These are phyloP conservation scores for Etheostoma cragini DNA, from an alignment of 2,113 vertebrate genomes.

Conservation along the genomic window DNA sequence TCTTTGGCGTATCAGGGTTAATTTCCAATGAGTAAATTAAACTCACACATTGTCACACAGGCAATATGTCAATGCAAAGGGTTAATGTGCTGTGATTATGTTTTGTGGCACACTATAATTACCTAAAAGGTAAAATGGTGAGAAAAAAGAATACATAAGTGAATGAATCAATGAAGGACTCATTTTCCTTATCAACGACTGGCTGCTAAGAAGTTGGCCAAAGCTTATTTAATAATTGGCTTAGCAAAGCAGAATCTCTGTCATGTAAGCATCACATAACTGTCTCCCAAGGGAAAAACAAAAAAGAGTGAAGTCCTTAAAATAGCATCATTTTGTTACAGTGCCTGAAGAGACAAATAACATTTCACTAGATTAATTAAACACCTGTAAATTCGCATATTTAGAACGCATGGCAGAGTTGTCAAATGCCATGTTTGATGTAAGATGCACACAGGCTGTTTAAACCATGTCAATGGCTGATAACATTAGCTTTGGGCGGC, in stretches of 20 bases:
- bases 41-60: background rate
- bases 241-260: slow-evolving; percentile 41
- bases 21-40: slow-evolving; percentile 26
- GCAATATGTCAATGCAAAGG: background rate
- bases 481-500: slow-evolving; percentile 48
- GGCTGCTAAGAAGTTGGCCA: slow-evolving; percentile 23
- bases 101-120: slow-evolving; percentile 5
- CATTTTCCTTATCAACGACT: slow-evolving; percentile 13
- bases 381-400: slow-evolving; percentile 86
- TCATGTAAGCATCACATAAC: slow-evolving; percentile 67
- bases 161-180: slow-evolving; percentile 30
- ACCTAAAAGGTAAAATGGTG: background rate
- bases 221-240: slow-evolving; percentile 44
- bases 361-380: slow-evolving; percentile 86
- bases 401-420: slow-evolving; percentile 78
- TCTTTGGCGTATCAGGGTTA: background rate
- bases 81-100: slow-evolving; percentile 1
- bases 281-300: slow-evolving; percentile 66
- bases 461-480: slow-evolving; percentile 55
- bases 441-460: slow-evolving; percentile 51
- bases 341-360: slow-evolving; percentile 76
- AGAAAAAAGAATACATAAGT: slow-evolving; percentile 33
- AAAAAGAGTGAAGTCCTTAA: slow-evolving; percentile 79
- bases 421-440: slow-evolving; percentile 64
- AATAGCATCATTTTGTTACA: slow-evolving; percentile 69